These are phyloP conservation scores for Sylvicapra grimmia DNA, from an alignment of 2,113 vertebrate species.

Conservation along the genomic window DNA sequence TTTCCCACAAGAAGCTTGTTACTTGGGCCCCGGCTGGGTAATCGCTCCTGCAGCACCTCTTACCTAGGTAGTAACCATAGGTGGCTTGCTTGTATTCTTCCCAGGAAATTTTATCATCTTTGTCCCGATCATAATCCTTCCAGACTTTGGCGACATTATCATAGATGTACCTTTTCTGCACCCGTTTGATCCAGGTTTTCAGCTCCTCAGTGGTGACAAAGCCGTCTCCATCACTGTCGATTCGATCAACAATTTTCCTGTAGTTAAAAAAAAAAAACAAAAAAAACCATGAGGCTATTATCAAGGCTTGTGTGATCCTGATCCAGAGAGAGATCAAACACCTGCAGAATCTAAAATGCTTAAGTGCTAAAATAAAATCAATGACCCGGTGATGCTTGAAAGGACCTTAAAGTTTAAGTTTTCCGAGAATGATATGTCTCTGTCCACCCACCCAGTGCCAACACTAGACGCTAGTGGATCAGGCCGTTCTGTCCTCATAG, in stretches of 20 bases:
- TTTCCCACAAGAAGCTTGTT: neutral
- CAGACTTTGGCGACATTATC: constrained; percentile 97
- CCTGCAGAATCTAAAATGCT: neutral
- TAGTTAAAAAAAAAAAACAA: neutral
- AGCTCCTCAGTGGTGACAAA: constrained; percentile 90
- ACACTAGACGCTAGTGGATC: neutral
- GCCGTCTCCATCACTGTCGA: constrained; percentile 88
- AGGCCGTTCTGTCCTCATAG: neutral
- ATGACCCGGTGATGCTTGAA: neutral
- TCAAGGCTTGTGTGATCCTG: neutral
- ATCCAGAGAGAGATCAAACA: neutral
- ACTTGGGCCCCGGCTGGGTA: neutral
- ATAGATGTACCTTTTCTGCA: constrained; percentile 97
- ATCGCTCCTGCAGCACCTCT: neutral
- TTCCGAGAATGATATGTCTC: neutral
- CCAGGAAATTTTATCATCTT: constrained; percentile 95
- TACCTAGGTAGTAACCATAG: constrained; percentile 96
- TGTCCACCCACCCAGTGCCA: neutral
- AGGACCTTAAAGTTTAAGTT: neutral
- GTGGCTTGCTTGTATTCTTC: constrained; percentile 98
- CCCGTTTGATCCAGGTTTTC: constrained; percentile 95
- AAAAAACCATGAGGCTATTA: neutral
- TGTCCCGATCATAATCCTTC: constrained; percentile 96
- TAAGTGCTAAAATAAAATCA: neutral
- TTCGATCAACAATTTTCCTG: constrained; percentile 95